Base-by-base conservation (phyloP, 2,797 vertebrate species). In the Leptodactylus fallax region DNA sequence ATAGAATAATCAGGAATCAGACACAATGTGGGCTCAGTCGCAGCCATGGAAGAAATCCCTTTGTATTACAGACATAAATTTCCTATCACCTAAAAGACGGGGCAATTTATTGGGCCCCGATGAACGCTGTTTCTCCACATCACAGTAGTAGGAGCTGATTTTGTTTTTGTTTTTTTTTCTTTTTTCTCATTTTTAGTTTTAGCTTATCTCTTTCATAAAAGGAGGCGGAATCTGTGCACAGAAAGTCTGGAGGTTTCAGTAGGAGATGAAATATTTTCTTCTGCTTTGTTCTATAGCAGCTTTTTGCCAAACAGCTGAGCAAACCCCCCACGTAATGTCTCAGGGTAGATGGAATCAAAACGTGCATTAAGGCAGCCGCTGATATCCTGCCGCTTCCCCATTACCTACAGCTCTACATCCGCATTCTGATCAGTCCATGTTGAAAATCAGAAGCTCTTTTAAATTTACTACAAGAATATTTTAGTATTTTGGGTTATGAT, bases 1-100 rank as follows among this genome's bases (percentile, higher is more conserved):
- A 90, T 90, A 92, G 25, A 92, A 91, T 94, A 95, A 95, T 94
- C 91, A 93, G 92, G 92, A 90, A 92, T 94, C 91, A 93, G 65
- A 87, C 93, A 90, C 92, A 91, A 93, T 93, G 93, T 92, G 91
- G 91, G 87, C 90, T 74, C 8, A 0, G 92, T 93, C 93, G 7
- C 53, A 27, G 19, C 25, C 16, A 49, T 27, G 27, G 55, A 93
- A 92, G 91, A 93, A 91, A 71, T 92, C 90, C 91, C 36, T 80
- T 80, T 60, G 79, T 74, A 56, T 69, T 74, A 49, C 78, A 76
- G 67, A 53, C 79, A 81, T 61, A 81, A 60, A 61, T 87, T 81
- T 87, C 65, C 60, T 61, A 87, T 81, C 79, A 53, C 65, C 27
- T 81, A 74, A 74, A 87, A 72, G 60, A 19, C 55, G 36, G 17